Conservation (phyloP, 2,888 invertebrate species). For the Folsomia candida region DNA sequence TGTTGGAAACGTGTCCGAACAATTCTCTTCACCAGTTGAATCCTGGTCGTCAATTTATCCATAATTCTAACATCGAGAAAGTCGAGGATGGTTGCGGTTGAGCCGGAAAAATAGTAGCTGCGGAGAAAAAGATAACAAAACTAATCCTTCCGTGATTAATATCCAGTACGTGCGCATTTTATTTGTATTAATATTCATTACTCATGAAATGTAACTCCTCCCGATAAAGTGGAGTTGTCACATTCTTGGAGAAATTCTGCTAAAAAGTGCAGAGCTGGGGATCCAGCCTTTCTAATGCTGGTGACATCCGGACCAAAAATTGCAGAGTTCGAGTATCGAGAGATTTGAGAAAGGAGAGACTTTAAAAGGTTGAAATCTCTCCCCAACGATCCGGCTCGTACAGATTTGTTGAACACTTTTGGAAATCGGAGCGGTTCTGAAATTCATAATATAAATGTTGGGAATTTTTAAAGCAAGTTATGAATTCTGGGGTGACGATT, state of each 20-base stretch:
- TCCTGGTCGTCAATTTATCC: not conserved
- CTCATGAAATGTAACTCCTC: no score
- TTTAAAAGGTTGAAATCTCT: not conserved
- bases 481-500: no score
- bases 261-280: no score
- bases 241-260: no score
- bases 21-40: not conserved
- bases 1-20: no score
- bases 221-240: no score
- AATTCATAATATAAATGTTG: no score
- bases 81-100: not conserved
- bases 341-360: not conserved
- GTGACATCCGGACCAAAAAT: not conserved
- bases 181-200: no score
- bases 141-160: no score
- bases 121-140: no score
- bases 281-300: no score
- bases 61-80: not conserved
- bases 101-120: not conserved
- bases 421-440: not conserved
- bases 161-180: no score
- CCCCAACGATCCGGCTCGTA: not conserved
- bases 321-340: not conserved
- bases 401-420: not conserved
- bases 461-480: not conserved